Evolutionary conservation across 2,888 invertebrate species (phyloP).

Genomic region (Campaea margaritaria): DNA sequence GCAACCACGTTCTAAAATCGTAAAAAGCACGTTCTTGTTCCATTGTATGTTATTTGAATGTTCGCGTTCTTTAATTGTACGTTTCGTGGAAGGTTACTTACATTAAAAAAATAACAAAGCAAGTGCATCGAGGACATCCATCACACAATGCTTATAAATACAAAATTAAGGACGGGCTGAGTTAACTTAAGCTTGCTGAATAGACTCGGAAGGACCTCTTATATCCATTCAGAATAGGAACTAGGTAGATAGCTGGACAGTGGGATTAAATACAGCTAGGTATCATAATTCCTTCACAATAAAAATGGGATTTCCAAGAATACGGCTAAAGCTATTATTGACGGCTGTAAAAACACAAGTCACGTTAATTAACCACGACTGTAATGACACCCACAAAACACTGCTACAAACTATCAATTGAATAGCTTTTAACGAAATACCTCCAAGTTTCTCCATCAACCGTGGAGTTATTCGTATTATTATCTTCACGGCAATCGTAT

Average conservation of each 20-base stretch:
- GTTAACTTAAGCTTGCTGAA: slow-evolving; percentile 14
- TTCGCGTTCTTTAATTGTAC: slow-evolving; percentile 31
- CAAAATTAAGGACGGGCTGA: slow-evolving; percentile 4
- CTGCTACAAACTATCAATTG: not conserved
- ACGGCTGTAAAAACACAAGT: slow-evolving; percentile 5
- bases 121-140: slow-evolving; percentile 20
- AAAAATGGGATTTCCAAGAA: not conserved
- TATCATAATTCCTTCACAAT: not conserved
- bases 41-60: slow-evolving; percentile 37
- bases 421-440: not conserved
- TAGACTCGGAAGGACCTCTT: not conserved
- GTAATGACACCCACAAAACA: not conserved
- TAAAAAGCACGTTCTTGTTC: slow-evolving; percentile 27
- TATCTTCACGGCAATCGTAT: not conserved
- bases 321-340: not conserved
- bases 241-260: not conserved
- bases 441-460: not conserved
- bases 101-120: slow-evolving; percentile 36
- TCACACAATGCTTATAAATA: slow-evolving; percentile 14
- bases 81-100: slow-evolving; percentile 35
- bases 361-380: not conserved
- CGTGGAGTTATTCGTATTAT: not conserved
- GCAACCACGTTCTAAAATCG: slow-evolving; percentile 3
- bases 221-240: not conserved
- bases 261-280: not conserved